A percentile compares a stretch with the other conserved stretches of the same genome.
Evolutionary conservation across 2,797 vertebrate species (phyloP).

Genomic region (Monodelphis domestica): DNA sequence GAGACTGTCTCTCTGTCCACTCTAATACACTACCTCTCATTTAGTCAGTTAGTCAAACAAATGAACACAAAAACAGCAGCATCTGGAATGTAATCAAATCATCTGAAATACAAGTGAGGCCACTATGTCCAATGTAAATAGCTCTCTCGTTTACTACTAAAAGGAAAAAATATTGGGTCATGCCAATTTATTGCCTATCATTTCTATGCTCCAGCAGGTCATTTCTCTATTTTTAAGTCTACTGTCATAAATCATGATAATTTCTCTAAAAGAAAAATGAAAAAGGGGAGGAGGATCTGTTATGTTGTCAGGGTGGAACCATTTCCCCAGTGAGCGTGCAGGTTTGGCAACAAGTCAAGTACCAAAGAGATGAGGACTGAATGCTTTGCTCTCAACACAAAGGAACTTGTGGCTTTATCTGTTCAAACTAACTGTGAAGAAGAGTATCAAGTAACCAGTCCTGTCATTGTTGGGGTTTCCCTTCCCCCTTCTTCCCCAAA

Average conservation of each 20-base stretch:
- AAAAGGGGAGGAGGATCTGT: neutral
- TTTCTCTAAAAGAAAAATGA: neutral
- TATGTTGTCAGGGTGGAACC: neutral
- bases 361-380: neutral
- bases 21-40: neutral
- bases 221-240: neutral
- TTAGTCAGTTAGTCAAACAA: neutral
- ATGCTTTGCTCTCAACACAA: neutral
- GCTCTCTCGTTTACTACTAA: neutral
- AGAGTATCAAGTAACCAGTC: accelerated
- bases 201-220: neutral
- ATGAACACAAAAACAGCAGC: neutral
- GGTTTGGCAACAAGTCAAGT: neutral
- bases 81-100: neutral
- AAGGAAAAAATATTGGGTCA: neutral
- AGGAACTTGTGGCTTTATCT: neutral
- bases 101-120: neutral
- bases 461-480: neutral
- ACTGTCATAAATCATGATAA: neutral
- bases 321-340: neutral
- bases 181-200: accelerated
- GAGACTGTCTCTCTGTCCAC: neutral
- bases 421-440: neutral
- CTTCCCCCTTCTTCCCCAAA: neutral
- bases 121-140: accelerated